Evolutionary conservation across 2,888 invertebrate species (phyloP).

Genomic region (Polymixis flavicincta): DNA sequence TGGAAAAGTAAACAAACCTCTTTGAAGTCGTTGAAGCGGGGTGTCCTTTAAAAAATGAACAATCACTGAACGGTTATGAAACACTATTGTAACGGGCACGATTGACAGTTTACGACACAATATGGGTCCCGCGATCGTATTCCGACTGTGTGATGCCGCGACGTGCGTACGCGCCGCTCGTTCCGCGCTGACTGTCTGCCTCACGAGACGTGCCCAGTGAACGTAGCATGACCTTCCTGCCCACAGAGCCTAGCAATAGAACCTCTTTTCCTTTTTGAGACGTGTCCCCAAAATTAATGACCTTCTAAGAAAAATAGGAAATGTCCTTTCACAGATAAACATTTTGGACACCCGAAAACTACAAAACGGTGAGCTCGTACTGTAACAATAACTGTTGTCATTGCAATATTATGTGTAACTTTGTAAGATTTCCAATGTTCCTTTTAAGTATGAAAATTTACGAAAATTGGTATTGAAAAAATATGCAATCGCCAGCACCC

Average conservation of each 20-base stretch:
- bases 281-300: constrained; percentile 71
- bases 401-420: too few relatives aligned
- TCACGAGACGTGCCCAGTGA: constrained; percentile 77
- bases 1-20: constrained; percentile 82
- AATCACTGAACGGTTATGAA: constrained; percentile 81
- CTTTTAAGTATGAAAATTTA: accelerated
- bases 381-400: not conserved
- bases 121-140: constrained; percentile 80
- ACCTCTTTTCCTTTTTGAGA: constrained; percentile 82
- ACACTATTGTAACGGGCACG: constrained; percentile 87
- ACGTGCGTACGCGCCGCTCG: constrained; percentile 85
- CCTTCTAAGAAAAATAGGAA: constrained; percentile 61
- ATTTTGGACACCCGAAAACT: constrained; percentile 34
- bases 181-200: constrained; percentile 88
- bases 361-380: not conserved
- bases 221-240: constrained; percentile 88
- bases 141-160: constrained; percentile 66
- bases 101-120: constrained; percentile 79
- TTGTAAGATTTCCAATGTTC: not conserved
- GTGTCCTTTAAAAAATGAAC: constrained; percentile 81
- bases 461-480: not conserved
- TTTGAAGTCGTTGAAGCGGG: constrained; percentile 76
- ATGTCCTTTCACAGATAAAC: constrained; percentile 21
- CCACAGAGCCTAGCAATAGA: constrained; percentile 84
- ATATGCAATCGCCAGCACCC: not conserved